A percentile compares a stretch with the other conserved stretches of the same genome.
Conservation (phyloP, 1,140 invertebrate genomes). For the Vanessa atalanta region DNA sequence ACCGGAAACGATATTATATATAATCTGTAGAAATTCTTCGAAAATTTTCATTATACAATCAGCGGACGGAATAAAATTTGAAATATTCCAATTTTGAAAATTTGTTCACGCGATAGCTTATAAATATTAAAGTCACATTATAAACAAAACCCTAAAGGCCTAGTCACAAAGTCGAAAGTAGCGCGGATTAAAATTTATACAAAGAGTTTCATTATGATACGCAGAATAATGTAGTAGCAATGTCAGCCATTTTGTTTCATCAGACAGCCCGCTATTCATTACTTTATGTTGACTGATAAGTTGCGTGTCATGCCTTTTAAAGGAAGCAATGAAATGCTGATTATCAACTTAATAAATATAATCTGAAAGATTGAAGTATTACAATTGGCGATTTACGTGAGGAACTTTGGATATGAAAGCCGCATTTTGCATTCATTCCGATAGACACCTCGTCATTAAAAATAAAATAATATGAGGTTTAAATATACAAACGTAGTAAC, state of each 20-base stretch:
- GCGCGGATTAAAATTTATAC: constrained; percentile 6
- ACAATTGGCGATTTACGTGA: constrained; percentile 16
- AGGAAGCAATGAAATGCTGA: constrained; percentile 30
- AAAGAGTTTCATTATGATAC: constrained; percentile 19
- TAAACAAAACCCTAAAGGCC: neutral
- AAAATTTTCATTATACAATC: neutral
- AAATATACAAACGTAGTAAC: no score
- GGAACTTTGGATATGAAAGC: constrained; percentile 13
- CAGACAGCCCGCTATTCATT: constrained; percentile 33
- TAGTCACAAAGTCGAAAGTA: constrained; percentile 5
- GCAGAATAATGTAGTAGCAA: constrained; percentile 33
- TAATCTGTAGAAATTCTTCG: neutral
- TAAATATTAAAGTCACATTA: neutral
- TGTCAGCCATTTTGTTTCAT: constrained; percentile 33
- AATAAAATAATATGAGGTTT: no score
- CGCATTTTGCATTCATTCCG: no score
- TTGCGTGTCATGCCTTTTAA: constrained; percentile 28
- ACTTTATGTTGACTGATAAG: constrained; percentile 33
- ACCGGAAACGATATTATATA: neutral
- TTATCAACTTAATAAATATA: constrained; percentile 26
- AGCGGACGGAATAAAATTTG: neutral
- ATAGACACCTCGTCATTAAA: no score
- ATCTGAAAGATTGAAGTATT: constrained; percentile 7
- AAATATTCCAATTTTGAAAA: constrained; percentile 24
- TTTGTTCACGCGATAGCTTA: constrained; percentile 27